A percentile compares a stretch with the other conserved stretches of the same genome.
Conservation (phyloP, 2,797 vertebrate species). For the Ispidina lecontei region DNA sequence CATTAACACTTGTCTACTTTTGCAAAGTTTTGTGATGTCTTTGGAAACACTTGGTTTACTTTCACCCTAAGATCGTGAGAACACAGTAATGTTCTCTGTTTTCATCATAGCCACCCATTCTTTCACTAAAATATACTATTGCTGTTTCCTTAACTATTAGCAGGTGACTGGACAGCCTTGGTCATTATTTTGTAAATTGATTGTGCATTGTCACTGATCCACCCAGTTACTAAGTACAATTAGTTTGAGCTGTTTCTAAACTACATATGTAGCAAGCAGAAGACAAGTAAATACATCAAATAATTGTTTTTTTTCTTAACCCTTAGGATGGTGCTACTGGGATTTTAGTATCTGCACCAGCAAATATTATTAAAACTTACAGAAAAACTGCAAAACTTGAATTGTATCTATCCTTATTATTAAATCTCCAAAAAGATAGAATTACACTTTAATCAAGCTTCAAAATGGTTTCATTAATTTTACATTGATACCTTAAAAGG, state of each 20-base stretch:
- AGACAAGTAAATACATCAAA: neutral
- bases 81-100: neutral
- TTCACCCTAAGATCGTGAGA: neutral
- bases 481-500: neutral
- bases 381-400: neutral
- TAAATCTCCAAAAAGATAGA: neutral
- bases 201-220: neutral
- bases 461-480: neutral
- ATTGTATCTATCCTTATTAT: neutral
- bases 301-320: fast-evolving
- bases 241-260: neutral
- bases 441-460: neutral
- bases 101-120: neutral
- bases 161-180: neutral
- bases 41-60: neutral
- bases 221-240: neutral
- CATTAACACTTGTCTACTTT: neutral
- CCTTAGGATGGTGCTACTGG: neutral
- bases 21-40: neutral
- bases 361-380: neutral
- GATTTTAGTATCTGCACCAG: neutral
- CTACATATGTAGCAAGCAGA: neutral
- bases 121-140: neutral
- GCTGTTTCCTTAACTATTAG: neutral
- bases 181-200: neutral